Evolutionary conservation across 2,888 invertebrate genomes (phyloP), one percentile per base, ranked within the genome.

Genomic region (Oeneis ivallda): DNA sequence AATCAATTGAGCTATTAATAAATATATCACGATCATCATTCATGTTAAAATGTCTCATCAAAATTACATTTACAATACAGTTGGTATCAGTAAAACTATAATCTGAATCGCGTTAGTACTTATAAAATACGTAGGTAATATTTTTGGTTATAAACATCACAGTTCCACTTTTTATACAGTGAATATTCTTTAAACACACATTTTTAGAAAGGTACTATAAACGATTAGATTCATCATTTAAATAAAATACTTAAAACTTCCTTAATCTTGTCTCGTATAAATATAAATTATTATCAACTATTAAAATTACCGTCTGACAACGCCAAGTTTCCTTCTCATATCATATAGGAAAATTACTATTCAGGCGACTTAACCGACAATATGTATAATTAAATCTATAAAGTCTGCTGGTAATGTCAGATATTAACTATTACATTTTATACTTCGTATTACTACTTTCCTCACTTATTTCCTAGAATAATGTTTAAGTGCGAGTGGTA

Each of bases 91-190:
- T 60, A 52, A 63, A 53, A 63, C 57, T 53, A 56, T 61, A 63
- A 62, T 64, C 62, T 63, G 67, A 63, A 64, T 56, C 52, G 37
- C 62, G 64, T 67, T 65, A 59, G 37, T 56, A 64, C 58, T 58
- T 53, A 62, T 61, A 60, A 62, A 62, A 67, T 62, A 72, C 53
- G 70, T 64, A 54, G 11, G 11, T 34, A 65, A 69, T 68, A 67
- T 72, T 73, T 77, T 77, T 76, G 76, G 78, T 75, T 73, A 72
- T 71, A 67, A 71, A 64, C 64, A 78, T 78, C 78, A 78, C 78
- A 77, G 77, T 69, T 60, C 34, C 65, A 68, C 43, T 45, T 64
- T 63, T 64, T 62, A 61, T 60, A 66, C 45, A 53, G 65, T 66
- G 58, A 68, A 37, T 37, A 70, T 70, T 67, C 17, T 47, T 62